Base-by-base conservation (phyloP, 2,888 invertebrate genomes). In the Andrena trimmerana region DNA sequence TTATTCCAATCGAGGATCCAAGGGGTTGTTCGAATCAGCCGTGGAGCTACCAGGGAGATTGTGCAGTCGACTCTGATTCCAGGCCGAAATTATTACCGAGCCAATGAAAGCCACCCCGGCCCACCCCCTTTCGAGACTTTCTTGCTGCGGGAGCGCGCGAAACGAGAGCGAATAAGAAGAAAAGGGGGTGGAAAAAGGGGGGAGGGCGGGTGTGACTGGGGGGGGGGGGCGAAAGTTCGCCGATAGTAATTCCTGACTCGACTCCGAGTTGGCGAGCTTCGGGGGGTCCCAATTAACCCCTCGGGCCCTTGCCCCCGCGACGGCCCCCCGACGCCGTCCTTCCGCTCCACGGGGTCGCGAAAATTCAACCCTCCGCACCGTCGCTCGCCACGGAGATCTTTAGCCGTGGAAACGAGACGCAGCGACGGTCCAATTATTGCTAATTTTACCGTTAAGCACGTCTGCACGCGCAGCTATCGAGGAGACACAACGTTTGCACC, bases 191-290 rank as follows among this genome's bases (percentile, higher is more conserved):
- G 60, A 20, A 67, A 69, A 78, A 77, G 59, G 33, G 68, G 54
- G 29, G 65, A 33, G 48, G 36, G 36, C 54, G 57, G 60, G 68
- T 60, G 50, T 52, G 29, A 42, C 42, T 13, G 13, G 63, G 20
- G 20, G 20, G 20, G 20, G 27, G 29, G 60, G 54, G 42, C 42
- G 78, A 85, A 88, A 90, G 85, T 89, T 90, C 65, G 76, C 67
- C 83, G 87, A 90, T 84, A 86, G 90, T 88, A 89, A 90, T 90
- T 90, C 86, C 87, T 88, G 89, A 85, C 87, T 88, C 89, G 85
- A 88, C 86, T 86, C 67, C 75, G 86, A 88, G 85, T 90, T 88
- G 71, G 76, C 78, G 81, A 85, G 72, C 70, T 81, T 54, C 78
- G 62, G 66, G 42, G 79, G 76, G 75, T 86, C 84, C 85, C 90